phyloP scores from a whole-genome alignment of 2,797 vertebrate genomes.

The Crenuchus spilurus region DNA sequence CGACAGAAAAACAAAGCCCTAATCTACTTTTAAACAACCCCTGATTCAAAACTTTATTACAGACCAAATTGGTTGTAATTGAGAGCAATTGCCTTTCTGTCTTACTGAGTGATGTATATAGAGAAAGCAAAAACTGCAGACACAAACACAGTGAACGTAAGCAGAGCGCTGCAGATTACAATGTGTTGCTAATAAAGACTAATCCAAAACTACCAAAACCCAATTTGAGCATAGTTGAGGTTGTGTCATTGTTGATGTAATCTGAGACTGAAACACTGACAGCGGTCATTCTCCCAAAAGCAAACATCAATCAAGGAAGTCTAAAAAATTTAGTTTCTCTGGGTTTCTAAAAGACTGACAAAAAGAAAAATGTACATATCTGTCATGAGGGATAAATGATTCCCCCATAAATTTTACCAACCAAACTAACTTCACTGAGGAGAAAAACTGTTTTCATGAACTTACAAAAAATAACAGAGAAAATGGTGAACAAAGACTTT shows the following conservation, averaged over 20 bases:
- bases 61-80: not conserved
- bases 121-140: not conserved
- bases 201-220: not conserved
- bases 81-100: not conserved
- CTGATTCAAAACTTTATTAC: not conserved
- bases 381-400: not conserved
- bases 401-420: too few relatives aligned
- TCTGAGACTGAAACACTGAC: slow-evolving; percentile 7
- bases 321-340: not conserved
- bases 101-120: not conserved
- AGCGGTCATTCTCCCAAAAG: not conserved
- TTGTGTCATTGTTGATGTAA: not conserved
- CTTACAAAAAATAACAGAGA: not conserved
- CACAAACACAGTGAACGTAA: not conserved
- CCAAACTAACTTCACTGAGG: not conserved
- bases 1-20: not conserved
- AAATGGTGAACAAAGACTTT: not conserved
- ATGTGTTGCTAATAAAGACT: not conserved
- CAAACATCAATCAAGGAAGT: slow-evolving; percentile 8
- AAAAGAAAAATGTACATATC: not conserved
- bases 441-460: not conserved
- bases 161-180: not conserved
- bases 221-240: not conserved
- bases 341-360: not conserved
- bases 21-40: not conserved